Conservation (phyloP, 1,140 invertebrate species). For the Camponotus floridanus region DNA sequence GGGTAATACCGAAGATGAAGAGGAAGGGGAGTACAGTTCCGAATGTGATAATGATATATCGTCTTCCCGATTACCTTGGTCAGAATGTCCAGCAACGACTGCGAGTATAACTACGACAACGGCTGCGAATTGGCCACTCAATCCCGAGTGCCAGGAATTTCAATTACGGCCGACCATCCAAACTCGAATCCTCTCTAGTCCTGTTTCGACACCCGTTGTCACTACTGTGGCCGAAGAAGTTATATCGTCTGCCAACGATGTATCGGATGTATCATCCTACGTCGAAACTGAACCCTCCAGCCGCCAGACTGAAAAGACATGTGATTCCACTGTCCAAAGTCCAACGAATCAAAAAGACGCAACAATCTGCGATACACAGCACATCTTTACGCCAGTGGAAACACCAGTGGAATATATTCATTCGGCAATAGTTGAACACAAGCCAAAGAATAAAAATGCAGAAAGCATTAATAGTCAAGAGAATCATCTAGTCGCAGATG, state of each 20-base stretch:
- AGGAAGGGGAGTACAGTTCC: constrained; percentile 82
- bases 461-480: constrained; percentile 21
- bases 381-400: constrained; percentile 22
- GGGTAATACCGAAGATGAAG: constrained; percentile 79
- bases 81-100: constrained; percentile 40
- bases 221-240: background rate
- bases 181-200: constrained; percentile 28
- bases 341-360: constrained; percentile 25
- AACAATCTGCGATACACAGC: background rate
- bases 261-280: background rate
- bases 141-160: constrained; percentile 85
- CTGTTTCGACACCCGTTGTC: constrained; percentile 2
- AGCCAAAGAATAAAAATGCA: background rate
- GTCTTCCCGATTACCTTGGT: constrained; percentile 70
- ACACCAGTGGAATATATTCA: constrained; percentile 18
- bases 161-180: constrained; percentile 69
- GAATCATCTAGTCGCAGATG: constrained; percentile 12
- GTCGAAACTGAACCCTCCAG: constrained; percentile 21
- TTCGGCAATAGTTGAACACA: background rate
- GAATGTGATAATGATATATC: constrained; percentile 79
- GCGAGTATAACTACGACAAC: constrained; percentile 55
- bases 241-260: constrained; percentile 11
- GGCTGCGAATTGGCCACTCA: constrained; percentile 77
- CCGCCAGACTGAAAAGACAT: constrained; percentile 19
- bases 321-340: constrained; percentile 14